phyloP scores from a whole-genome alignment of 64 coral and sea anemone genomes.

The Astreopora myriophthalma region DNA sequence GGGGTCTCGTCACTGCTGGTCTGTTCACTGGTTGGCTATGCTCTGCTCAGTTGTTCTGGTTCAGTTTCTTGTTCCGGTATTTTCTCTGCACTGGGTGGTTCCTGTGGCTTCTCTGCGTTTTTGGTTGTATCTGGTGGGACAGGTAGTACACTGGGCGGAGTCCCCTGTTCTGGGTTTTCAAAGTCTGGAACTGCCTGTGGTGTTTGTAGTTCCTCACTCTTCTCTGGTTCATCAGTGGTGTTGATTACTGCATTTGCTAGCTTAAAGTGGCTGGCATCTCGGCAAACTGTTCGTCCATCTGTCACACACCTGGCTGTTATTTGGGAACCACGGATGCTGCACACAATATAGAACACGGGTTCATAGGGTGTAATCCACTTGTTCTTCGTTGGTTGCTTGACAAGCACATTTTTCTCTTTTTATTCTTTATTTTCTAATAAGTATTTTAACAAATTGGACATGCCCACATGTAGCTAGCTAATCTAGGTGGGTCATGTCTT shows the following conservation, averaged over 20 bases:
- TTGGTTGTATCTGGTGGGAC: neutral
- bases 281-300: constrained; percentile 59
- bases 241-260: constrained; percentile 67
- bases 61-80: neutral
- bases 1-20: neutral
- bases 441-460: no score
- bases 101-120: neutral
- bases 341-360: constrained; percentile 62
- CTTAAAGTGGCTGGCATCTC: constrained; percentile 73
- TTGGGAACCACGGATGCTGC: constrained; percentile 22
- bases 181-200: neutral
- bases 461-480: no score
- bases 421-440: no score
- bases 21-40: neutral
- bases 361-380: constrained; percentile 80
- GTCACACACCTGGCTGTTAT: constrained; percentile 38
- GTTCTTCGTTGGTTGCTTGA: constrained; percentile 55
- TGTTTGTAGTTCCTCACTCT: neutral
- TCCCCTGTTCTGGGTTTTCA: neutral
- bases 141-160: neutral
- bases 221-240: constrained; percentile 48
- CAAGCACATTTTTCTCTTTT: no score
- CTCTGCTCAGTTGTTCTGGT: neutral
- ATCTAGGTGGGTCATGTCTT: no score
- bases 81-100: neutral